These are phyloP conservation scores for Amiota minor DNA, from an alignment of 2,888 invertebrate genomes.

Conservation along the genomic window DNA sequence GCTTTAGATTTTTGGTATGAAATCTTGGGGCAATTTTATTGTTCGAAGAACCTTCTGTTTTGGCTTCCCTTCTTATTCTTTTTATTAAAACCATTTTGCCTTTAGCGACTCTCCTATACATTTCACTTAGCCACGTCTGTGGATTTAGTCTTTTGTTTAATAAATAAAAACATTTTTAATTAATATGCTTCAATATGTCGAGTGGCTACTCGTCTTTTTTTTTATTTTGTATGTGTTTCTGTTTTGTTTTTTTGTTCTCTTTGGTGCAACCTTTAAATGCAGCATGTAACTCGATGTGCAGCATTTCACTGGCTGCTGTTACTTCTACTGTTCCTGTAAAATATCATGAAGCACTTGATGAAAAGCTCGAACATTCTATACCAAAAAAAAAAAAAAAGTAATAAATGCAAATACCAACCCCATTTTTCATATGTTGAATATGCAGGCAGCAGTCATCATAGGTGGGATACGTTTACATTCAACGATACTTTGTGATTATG, in stretches of 20 bases:
- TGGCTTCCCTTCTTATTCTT: background rate
- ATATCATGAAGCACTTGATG: background rate
- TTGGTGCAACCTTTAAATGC: background rate
- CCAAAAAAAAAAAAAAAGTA: background rate
- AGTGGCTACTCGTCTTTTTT: constrained; percentile 46
- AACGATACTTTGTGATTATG: background rate
- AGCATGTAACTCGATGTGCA: constrained; percentile 11
- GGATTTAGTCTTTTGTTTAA: constrained; percentile 49
- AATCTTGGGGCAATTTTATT: background rate
- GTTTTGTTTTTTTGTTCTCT: constrained; percentile 14
- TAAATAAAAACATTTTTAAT: constrained; percentile 61
- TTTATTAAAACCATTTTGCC: background rate
- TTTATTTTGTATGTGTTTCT: too few relatives aligned
- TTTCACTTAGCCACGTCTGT: background rate
- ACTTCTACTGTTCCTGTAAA: background rate
- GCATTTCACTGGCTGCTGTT: background rate
- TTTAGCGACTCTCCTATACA: background rate
- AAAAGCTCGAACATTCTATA: constrained; percentile 11
- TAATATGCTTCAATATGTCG: constrained; percentile 64
- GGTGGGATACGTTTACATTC: background rate
- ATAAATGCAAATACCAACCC: background rate
- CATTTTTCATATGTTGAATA: constrained; percentile 24
- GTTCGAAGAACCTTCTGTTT: background rate
- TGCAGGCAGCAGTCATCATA: too few relatives aligned
- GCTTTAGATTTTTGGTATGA: background rate